Evolutionary conservation across 2,888 invertebrate species (phyloP).

Genomic region (Resseliella maxima): DNA sequence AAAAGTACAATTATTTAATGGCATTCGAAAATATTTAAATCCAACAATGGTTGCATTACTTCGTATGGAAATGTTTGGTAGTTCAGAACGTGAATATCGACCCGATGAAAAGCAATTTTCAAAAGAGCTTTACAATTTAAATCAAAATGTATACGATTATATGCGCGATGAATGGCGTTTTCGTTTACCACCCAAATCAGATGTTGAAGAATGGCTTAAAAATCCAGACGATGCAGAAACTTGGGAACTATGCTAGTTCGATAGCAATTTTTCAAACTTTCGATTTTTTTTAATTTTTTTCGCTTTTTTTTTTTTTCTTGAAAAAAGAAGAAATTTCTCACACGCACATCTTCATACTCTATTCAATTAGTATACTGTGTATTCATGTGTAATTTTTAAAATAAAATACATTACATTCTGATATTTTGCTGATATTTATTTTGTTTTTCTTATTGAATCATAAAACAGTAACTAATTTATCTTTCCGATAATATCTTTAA

Average conservation of each 20-base stretch:
- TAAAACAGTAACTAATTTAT: background rate
- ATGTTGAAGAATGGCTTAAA: conserved; percentile 62
- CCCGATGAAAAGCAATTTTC: conserved; percentile 64
- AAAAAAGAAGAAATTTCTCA: too few species aligned
- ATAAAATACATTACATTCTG: too few species aligned
- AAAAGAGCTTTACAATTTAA: conserved; percentile 64
- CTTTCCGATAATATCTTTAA: background rate
- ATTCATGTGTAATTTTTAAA: too few species aligned
- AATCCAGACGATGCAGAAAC: conserved; percentile 28
- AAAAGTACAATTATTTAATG: conserved; percentile 65
- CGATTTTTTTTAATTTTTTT: background rate
- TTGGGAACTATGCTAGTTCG: background rate
- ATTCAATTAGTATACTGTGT: too few species aligned
- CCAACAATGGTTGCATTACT: conserved; percentile 65
- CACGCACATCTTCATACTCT: too few species aligned
- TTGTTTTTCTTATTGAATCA: background rate
- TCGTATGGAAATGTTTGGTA: conserved; percentile 67
- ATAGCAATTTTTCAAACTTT: background rate
- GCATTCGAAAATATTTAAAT: conserved; percentile 65
- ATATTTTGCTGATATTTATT: background rate
- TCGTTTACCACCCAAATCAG: conserved; percentile 64
- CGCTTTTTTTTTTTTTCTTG: background rate
- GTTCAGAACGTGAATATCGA: conserved; percentile 65
- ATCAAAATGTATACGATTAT: conserved; percentile 64
- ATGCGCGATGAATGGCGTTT: conserved; percentile 66